These are phyloP conservation scores for Syritta pipiens DNA, from an alignment of 2,888 invertebrate species.

Conservation along the genomic window DNA sequence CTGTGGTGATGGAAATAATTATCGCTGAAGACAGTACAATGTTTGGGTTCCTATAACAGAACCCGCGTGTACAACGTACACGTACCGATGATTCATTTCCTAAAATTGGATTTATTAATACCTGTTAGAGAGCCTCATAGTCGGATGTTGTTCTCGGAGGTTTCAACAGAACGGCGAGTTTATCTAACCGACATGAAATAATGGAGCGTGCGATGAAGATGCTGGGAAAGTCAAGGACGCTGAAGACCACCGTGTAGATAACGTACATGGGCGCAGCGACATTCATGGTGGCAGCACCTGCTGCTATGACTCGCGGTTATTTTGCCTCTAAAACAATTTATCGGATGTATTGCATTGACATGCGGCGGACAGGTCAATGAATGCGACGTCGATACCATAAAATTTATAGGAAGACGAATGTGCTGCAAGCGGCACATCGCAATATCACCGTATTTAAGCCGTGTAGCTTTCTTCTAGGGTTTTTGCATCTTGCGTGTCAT, in stretches of 20 bases:
- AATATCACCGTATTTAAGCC: no score
- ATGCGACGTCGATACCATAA: not conserved
- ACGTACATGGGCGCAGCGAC: constrained; percentile 1
- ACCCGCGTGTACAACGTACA: constrained; percentile 10
- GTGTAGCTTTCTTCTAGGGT: no score
- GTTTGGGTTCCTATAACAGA: constrained; percentile 36
- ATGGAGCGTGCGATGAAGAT: constrained; percentile 27
- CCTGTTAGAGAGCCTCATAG: constrained; percentile 8
- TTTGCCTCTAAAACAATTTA: no score
- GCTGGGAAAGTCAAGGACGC: constrained; percentile 57
- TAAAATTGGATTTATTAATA: constrained; percentile 50
- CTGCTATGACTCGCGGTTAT: no score
- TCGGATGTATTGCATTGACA: constrained; percentile 9
- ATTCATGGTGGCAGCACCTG: no score
- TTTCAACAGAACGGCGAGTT: constrained; percentile 2
- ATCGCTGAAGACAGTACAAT: constrained; percentile 49
- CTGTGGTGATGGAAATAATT: constrained; percentile 61
- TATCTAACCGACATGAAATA: constrained; percentile 18
- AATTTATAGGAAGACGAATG: constrained; percentile 1
- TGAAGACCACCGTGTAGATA: constrained; percentile 49
- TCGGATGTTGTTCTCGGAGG: constrained; percentile 41
- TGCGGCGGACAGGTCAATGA: constrained; percentile 5
- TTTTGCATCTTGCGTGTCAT: not conserved
- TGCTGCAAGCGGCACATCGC: no score
- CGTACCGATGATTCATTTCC: constrained; percentile 41